Conservation (phyloP, 1,140 invertebrate species). For the Drosophila equinoxialis region DNA sequence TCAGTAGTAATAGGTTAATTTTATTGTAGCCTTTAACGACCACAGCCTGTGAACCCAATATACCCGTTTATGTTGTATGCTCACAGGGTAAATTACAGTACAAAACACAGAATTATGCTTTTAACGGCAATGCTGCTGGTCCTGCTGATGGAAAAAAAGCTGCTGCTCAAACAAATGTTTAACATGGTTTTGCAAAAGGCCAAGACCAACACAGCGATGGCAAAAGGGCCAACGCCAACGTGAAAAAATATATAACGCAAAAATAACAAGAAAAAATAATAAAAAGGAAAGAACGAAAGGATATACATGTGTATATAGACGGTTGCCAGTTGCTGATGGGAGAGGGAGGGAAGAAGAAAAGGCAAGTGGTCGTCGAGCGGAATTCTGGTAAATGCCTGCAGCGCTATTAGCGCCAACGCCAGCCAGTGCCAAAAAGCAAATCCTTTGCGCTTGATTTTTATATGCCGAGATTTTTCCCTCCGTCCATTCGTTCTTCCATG, state of each 20-base stretch:
- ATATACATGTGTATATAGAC: not conserved
- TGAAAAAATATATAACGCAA: conserved; percentile 10
- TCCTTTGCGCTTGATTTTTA: conserved; percentile 61
- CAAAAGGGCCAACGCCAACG: conserved; percentile 34
- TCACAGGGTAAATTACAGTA: not conserved
- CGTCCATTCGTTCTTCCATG: too few species aligned
- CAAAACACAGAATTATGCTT: conserved; percentile 47
- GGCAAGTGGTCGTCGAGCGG: conserved; percentile 30
- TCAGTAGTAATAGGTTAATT: too few species aligned
- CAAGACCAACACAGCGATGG: conserved; percentile 46
- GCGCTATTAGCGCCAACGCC: conserved; percentile 66
- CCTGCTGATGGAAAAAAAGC: conserved; percentile 29
- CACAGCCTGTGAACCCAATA: not conserved
- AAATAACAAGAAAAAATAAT: not conserved
- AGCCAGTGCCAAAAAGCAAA: conserved; percentile 52
- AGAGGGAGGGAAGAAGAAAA: conserved; percentile 15
- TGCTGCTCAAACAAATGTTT: conserved; percentile 75
- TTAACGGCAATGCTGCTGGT: conserved; percentile 36
- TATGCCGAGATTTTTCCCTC: conserved; percentile 58
- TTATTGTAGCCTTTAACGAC: too few species aligned
- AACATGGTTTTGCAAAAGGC: conserved; percentile 56
- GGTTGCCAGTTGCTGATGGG: too few species aligned
- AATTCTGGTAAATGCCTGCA: conserved; percentile 60
- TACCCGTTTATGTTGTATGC: not conserved
- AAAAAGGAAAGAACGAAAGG: conserved; percentile 18